Evolutionary conservation across 2,113 vertebrate genomes (phyloP).

Genomic region (Scalopus aquaticus): DNA sequence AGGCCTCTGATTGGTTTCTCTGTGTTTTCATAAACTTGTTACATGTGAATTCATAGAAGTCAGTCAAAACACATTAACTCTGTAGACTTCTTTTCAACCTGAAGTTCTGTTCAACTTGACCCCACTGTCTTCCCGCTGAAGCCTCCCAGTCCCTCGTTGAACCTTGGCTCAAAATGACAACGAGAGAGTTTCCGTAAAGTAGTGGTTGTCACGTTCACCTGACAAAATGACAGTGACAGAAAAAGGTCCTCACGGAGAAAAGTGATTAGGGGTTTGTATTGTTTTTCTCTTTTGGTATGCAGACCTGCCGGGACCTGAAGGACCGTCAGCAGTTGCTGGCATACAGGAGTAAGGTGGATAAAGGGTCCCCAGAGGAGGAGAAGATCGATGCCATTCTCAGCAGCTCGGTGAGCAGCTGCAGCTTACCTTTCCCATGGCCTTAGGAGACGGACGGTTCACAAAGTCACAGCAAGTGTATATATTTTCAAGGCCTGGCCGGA

Average conservation of each 20-base stretch:
- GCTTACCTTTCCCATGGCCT: background rate
- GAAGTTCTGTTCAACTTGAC: background rate
- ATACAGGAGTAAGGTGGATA: conserved; percentile 91
- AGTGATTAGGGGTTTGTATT: background rate
- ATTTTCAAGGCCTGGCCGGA: background rate
- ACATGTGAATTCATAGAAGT: background rate
- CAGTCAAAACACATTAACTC: background rate
- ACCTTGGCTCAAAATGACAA: background rate
- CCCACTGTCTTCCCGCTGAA: background rate
- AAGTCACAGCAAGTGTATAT: background rate
- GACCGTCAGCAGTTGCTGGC: conserved; percentile 92
- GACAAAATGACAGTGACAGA: background rate
- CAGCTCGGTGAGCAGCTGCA: conserved; percentile 85
- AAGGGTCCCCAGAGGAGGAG: conserved; percentile 89
- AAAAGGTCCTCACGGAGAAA: background rate
- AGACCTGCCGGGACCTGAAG: conserved; percentile 95
- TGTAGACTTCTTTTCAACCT: background rate
- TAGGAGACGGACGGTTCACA: background rate
- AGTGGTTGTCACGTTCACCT: too few relatives aligned
- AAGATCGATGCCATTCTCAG: conserved; percentile 92
- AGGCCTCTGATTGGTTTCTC: background rate
- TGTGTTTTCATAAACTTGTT: background rate
- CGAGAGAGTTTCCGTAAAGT: too few relatives aligned
- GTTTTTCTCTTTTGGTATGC: conserved; percentile 61
- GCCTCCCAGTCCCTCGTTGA: background rate